Conservation (phyloP, 1,140 invertebrate genomes). For the Stegodyphus dumicola region DNA sequence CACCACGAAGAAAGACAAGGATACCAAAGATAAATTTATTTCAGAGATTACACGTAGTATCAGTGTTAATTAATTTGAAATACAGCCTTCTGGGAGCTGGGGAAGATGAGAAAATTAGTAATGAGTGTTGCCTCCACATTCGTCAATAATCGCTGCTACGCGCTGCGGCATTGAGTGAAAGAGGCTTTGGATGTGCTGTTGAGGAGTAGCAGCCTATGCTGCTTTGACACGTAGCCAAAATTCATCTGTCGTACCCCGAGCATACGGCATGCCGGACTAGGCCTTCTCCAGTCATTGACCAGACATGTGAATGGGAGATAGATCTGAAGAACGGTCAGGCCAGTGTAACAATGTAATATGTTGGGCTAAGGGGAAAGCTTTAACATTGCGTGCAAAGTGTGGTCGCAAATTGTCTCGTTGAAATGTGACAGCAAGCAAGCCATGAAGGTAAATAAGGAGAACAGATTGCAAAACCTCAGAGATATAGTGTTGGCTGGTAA, state of each 20-base stretch:
- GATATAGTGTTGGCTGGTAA: constrained; percentile 16
- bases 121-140: not conserved
- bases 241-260: not conserved
- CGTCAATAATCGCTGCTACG: not conserved
- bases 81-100: not conserved
- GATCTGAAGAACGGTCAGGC: not conserved
- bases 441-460: constrained; percentile 9
- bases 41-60: not conserved
- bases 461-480: not conserved
- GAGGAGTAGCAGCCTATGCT: not conserved
- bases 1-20: not conserved
- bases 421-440: not conserved
- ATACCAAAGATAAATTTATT: not conserved
- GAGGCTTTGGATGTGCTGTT: too few relatives aligned
- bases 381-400: constrained; percentile 12
- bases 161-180: not conserved
- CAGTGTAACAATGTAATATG: not conserved
- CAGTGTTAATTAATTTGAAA: not conserved
- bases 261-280: not conserved
- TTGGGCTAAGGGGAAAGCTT: not conserved
- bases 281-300: not conserved
- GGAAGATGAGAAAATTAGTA: not conserved
- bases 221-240: not conserved
- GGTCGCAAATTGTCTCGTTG: constrained; percentile 15
- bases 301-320: not conserved